Base-by-base conservation (phyloP, 2,888 invertebrate genomes). In the Emmelina monodactyla region DNA sequence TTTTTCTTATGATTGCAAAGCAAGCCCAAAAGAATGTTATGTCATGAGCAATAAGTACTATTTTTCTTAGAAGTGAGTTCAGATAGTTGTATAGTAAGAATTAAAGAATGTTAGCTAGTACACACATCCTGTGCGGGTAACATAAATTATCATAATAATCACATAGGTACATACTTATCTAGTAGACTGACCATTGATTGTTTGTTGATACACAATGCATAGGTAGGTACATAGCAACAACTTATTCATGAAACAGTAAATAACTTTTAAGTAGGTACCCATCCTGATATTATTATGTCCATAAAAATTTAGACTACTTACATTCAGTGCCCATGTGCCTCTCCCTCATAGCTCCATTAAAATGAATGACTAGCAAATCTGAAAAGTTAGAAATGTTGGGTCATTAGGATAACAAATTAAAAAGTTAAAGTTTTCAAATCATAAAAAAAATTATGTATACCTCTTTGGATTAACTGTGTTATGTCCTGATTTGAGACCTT, bases 351-450 rank as follows among this genome's bases (percentile, higher is more conserved):
- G 58, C 72, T 46, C 78, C 78, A 50, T 71, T 72, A 45, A 76
- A 78, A 31, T 79, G 76, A 38, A 61, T 63, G n/a, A 78, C 58
- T 37, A 68, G 46, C 31, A 62, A 46, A 35, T 69, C 78, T 78
- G 70, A 36, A 71, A 60, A 39, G 32, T 16, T 22, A 28, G 9
- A 36, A 16, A 14, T n/a, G n/a, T n/a, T n/a, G n/a, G n/a, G n/a
- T n/a, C n/a, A n/a, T n/a, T 28, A 28, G 11, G n/a, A n/a, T 28
- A n/a, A 28, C 4, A n/a, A 9, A 28, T 28, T 9, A 28, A n/a
- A 9, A 4, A 28, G 11, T 28, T n/a, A 4, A 28, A 4, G 7
- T 28, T 4, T 11, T n/a, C 7, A n/a, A 6, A 28, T 28, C 7
- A 28, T 28, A 28, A 11, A n/a, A 4, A n/a, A 4, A 28, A 22